Conservation (phyloP, 2,113 vertebrate species). For the Carettochelys insculpta region DNA sequence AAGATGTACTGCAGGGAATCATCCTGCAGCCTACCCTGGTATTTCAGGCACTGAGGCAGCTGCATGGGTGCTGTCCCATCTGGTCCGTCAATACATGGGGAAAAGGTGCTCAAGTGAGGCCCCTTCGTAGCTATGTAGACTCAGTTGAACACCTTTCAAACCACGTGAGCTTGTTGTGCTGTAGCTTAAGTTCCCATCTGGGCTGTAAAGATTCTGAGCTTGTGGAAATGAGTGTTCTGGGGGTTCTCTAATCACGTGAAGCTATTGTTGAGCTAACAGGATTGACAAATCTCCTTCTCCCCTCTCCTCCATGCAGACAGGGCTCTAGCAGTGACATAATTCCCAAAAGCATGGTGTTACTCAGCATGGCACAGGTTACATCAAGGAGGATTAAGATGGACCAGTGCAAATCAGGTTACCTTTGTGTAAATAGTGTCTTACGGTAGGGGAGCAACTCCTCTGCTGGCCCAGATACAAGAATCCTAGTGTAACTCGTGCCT, state of each 20-base stretch:
- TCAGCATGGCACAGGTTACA: background rate
- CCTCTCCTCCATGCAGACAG: background rate
- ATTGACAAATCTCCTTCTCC: background rate
- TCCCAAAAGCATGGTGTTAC: background rate
- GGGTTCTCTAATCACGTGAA: background rate
- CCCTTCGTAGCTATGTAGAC: background rate
- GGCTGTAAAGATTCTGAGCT: background rate
- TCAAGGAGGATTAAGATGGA: background rate
- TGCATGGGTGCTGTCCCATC: background rate
- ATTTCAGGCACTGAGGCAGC: background rate
- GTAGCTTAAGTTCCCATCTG: background rate
- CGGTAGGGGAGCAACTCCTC: background rate
- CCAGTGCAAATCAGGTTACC: background rate
- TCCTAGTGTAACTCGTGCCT: no score
- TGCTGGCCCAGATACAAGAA: background rate
- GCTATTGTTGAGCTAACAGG: background rate
- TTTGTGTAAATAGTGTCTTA: background rate
- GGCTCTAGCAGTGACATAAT: background rate
- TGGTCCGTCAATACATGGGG: background rate
- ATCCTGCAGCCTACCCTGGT: background rate
- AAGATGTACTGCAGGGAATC: background rate
- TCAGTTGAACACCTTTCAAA: background rate
- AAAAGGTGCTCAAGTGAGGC: background rate
- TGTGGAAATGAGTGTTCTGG: background rate
- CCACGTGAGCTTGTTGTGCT: background rate